A percentile compares a stretch with the other conserved stretches of the same genome.
These are phyloP conservation scores for Cololabis saira DNA, from an alignment of 2,113 vertebrate species.

Conservation along the genomic window DNA sequence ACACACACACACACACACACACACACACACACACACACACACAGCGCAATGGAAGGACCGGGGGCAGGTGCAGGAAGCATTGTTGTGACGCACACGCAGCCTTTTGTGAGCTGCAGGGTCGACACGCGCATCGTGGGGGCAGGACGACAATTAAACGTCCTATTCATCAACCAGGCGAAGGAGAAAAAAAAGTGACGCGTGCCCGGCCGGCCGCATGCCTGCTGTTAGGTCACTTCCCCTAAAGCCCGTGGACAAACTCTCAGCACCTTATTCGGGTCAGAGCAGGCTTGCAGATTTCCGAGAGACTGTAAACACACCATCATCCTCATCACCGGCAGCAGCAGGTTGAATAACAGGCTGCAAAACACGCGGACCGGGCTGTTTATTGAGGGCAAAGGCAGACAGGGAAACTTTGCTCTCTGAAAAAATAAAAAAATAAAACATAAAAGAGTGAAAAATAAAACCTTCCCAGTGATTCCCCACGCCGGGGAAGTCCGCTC, in stretches of 20 bases:
- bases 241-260: not conserved
- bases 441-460: not conserved
- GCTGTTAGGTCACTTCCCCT: not conserved
- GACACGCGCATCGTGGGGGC: constrained; percentile 48
- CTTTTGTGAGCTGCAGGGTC: constrained; percentile 23
- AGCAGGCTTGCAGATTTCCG: constrained; percentile 7
- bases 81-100: constrained; percentile 42
- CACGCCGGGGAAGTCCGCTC: constrained; percentile 47
- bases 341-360: constrained; percentile 28
- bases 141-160: constrained; percentile 38
- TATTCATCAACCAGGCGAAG: not conserved
- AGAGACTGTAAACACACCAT: constrained; percentile 24
- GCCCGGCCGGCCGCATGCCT: constrained; percentile 40
- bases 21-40: not conserved
- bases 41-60: constrained; percentile 12
- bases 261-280: constrained; percentile 13
- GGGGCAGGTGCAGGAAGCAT: constrained; percentile 71
- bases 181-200: constrained; percentile 46
- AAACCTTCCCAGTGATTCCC: constrained; percentile 38
- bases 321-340: not conserved
- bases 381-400: constrained; percentile 24
- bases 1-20: not conserved
- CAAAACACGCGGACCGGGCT: not conserved
- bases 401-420: constrained; percentile 17
- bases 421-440: no score